Evolutionary conservation across 2,797 vertebrate genomes (phyloP).

Genomic region (Anabas testudineus): DNA sequence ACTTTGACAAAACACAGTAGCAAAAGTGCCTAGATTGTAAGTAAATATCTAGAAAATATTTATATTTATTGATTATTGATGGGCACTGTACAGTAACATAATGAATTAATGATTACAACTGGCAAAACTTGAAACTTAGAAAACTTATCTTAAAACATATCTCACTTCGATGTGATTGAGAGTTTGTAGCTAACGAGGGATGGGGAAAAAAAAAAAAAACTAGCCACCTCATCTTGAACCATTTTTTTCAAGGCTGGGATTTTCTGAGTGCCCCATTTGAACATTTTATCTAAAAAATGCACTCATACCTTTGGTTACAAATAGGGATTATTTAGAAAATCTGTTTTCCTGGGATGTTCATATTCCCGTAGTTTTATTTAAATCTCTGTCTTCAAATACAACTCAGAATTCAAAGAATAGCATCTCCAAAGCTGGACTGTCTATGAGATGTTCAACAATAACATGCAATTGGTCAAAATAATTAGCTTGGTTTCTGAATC

Average conservation of each 20-base stretch:
- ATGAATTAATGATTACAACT: not conserved
- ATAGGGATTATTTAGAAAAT: not conserved
- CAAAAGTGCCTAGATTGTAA: not conserved
- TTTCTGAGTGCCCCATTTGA: not conserved
- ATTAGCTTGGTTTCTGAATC: not conserved
- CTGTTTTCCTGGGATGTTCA: not conserved
- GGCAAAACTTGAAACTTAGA: no score
- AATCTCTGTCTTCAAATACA: not conserved
- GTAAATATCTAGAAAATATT: not conserved
- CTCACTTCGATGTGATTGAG: no score
- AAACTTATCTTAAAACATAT: no score
- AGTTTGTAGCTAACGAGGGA: no score
- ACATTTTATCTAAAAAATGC: not conserved
- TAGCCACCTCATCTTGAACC: no score
- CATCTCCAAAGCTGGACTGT: no score
- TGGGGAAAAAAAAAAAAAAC: no score
- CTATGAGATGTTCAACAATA: conserved; percentile 5
- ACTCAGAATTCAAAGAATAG: no score
- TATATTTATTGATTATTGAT: not conserved
- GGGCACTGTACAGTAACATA: not conserved
- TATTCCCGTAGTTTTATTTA: not conserved
- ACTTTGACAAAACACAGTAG: conserved; percentile 7
- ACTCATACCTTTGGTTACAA: not conserved
- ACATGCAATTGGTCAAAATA: conserved; percentile 4
- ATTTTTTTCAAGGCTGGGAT: no score